Percentiles rank a stretch among this genome's conserved stretches.
Evolutionary conservation across 1,140 invertebrate genomes (phyloP).

Genomic region (Rhopalosiphum padi): DNA sequence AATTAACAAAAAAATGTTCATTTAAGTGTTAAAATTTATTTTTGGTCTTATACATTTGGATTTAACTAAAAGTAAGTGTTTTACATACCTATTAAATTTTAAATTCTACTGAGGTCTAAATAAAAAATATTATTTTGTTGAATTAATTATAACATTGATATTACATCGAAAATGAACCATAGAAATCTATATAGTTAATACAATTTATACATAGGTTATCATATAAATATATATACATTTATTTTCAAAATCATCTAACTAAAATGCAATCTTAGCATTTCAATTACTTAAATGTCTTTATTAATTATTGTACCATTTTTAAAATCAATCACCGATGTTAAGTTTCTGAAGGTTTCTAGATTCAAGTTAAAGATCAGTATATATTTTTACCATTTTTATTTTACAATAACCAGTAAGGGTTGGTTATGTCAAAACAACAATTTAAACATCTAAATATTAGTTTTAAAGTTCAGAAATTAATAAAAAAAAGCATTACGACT

Average conservation of each 20-base stretch:
- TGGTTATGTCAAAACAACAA: too few relatives aligned
- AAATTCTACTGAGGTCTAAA: background rate
- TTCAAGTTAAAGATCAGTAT: background rate
- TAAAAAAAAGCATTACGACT: too few relatives aligned
- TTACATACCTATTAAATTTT: background rate
- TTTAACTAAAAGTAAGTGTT: conserved; percentile 10
- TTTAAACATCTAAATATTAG: too few relatives aligned
- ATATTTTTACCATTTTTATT: background rate
- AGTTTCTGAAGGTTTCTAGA: background rate
- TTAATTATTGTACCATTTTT: background rate
- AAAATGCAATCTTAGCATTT: too few relatives aligned
- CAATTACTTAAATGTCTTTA: background rate
- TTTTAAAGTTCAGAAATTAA: too few relatives aligned
- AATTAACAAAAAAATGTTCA: background rate
- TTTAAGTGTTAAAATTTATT: background rate
- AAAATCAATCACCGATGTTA: background rate
- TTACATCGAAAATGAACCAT: background rate
- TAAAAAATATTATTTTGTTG: background rate
- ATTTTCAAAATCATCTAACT: background rate
- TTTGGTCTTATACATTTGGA: background rate
- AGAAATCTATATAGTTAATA: background rate
- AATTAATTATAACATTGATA: background rate
- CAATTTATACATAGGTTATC: background rate
- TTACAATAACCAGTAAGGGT: background rate
- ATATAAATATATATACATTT: background rate